phyloP scores from a whole-genome alignment of 1,140 invertebrate species.

The Orchesella cincta region DNA sequence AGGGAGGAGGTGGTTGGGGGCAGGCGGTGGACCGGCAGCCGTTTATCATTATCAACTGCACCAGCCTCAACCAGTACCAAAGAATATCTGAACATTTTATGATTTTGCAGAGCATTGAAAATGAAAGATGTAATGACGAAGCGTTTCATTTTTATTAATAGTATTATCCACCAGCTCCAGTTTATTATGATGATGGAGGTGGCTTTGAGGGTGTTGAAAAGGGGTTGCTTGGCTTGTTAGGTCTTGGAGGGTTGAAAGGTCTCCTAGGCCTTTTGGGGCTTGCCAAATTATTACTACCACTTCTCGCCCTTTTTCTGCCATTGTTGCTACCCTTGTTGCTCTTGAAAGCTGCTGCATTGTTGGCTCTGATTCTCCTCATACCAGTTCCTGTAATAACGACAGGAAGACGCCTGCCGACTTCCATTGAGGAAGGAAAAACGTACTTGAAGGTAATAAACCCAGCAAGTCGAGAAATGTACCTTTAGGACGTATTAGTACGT shows the following conservation, averaged over 20 bases:
- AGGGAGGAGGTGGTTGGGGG: background rate
- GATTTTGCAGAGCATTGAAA: no score
- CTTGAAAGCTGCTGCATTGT: conserved; percentile 25
- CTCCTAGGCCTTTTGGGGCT: conserved; percentile 29
- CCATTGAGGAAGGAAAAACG: background rate
- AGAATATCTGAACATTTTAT: background rate
- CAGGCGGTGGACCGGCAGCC: background rate
- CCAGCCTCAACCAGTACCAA: background rate
- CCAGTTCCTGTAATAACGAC: conserved; percentile 30
- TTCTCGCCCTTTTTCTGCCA: conserved; percentile 13
- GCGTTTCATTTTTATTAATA: background rate
- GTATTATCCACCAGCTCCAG: conserved; percentile 1
- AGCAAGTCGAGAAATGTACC: background rate
- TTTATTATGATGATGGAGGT: conserved; percentile 32
- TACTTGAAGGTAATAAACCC: background rate
- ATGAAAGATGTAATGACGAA: background rate
- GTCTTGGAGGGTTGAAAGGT: conserved; percentile 30
- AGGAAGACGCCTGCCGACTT: background rate
- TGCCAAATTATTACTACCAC: conserved; percentile 32
- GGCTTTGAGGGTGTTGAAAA: conserved; percentile 29
- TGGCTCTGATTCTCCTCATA: conserved; percentile 30
- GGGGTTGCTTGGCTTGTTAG: conserved; percentile 32
- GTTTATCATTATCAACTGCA: conserved; percentile 36
- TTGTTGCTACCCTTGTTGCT: conserved; percentile 30
- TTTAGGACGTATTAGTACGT: background rate